These are phyloP conservation scores for Sycophila texana DNA, from an alignment of 2,888 invertebrate species.

Conservation along the genomic window DNA sequence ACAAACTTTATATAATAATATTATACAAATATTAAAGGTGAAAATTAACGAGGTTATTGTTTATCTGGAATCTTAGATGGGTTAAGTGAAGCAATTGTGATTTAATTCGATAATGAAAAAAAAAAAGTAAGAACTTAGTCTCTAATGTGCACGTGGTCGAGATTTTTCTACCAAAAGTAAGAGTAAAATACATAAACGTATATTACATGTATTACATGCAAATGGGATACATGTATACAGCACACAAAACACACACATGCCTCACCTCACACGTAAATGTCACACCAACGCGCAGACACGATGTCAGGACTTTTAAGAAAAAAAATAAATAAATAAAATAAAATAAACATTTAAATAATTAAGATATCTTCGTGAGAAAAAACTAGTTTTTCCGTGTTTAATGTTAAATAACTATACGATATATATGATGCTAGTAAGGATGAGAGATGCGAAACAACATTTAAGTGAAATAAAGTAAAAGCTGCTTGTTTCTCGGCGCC, in stretches of 20 bases:
- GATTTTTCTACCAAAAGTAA: constrained; percentile 42
- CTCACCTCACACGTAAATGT: background rate
- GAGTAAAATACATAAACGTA: background rate
- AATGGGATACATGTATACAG: background rate
- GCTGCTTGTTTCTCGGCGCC: constrained; percentile 50
- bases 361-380: background rate
- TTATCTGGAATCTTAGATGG: constrained; percentile 35
- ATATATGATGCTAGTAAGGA: constrained; percentile 31
- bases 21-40: constrained; percentile 30
- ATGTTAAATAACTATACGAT: constrained; percentile 3
- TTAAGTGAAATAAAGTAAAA: constrained; percentile 19
- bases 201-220: too few relatives aligned
- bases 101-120: constrained; percentile 42
- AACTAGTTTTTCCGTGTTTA: constrained; percentile 38
- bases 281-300: constrained; percentile 17
- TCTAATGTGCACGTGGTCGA: constrained; percentile 18
- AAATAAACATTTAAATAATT: background rate
- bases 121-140: constrained; percentile 15
- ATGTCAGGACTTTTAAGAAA: constrained; percentile 16
- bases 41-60: constrained; percentile 35
- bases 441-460: constrained; percentile 42
- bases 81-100: constrained; percentile 52
- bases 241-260: constrained; percentile 12
- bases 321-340: background rate
- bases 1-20: constrained; percentile 40